Evolutionary conservation across 2,888 invertebrate species (phyloP).

Genomic region (Endomychus coccineus): DNA sequence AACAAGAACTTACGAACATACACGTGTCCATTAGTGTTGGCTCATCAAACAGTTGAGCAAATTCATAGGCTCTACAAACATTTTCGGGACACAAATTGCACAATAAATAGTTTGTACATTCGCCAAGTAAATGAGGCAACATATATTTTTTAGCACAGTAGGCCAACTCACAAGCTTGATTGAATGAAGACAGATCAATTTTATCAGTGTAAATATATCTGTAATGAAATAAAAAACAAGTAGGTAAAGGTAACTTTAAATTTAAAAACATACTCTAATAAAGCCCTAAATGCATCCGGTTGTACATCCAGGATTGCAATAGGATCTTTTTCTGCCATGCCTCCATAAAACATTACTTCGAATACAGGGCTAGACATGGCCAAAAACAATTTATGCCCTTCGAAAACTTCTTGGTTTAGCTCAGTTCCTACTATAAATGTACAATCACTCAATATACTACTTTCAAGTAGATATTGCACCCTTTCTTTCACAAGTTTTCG

Average conservation of each 20-base stretch:
- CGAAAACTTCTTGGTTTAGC: constrained; percentile 63
- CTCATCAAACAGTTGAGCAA: constrained; percentile 78
- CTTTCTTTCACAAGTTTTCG: constrained; percentile 65
- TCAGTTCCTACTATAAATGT: constrained; percentile 73
- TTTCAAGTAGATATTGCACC: constrained; percentile 66
- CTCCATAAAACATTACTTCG: constrained; percentile 82
- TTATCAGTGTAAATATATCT: constrained; percentile 78
- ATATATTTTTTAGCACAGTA: constrained; percentile 86
- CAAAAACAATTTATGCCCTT: constrained; percentile 71
- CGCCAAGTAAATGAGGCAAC: constrained; percentile 73
- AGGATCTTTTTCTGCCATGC: constrained; percentile 69
- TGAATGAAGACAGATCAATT: constrained; percentile 72
- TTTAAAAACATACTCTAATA: constrained; percentile 57
- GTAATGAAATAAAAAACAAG: constrained; percentile 27
- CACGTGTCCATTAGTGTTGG: constrained; percentile 74
- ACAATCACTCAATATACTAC: constrained; percentile 78
- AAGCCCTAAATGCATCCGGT: constrained; percentile 75
- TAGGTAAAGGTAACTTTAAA: neutral
- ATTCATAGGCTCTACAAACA: constrained; percentile 79
- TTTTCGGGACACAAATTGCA: constrained; percentile 70
- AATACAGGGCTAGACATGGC: constrained; percentile 86
- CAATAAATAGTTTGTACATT: constrained; percentile 80
- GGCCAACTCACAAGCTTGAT: constrained; percentile 79
- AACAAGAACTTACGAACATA: constrained; percentile 51
- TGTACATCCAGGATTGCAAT: constrained; percentile 78